phyloP scores from a whole-genome alignment of 2,888 invertebrate species.

The Ashinkailepas kermadecensis region DNA sequence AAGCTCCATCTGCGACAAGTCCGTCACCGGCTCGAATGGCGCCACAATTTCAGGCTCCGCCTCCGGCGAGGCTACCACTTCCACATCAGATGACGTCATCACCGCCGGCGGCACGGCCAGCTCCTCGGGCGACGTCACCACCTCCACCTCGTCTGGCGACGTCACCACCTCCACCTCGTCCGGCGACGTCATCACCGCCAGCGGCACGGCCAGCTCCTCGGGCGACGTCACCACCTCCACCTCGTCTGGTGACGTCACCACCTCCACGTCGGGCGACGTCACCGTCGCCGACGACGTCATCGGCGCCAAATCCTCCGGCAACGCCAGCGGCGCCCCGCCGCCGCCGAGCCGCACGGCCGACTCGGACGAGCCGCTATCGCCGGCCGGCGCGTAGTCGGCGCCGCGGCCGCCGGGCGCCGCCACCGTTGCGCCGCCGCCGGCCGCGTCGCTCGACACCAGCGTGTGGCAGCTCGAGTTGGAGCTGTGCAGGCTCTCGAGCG shows the following conservation, averaged over 20 bases:
- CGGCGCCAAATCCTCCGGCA: background rate
- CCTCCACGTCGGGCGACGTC: no score
- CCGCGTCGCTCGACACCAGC: background rate
- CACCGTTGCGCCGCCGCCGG: background rate
- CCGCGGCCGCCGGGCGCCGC: background rate
- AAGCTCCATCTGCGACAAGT: no score
- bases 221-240: background rate
- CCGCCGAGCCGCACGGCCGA: background rate
- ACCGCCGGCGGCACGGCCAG: no score
- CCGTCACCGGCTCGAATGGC: no score
- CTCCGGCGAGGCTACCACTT: no score
- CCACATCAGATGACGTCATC: no score
- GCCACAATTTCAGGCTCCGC: no score
- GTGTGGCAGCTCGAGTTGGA: conserved; percentile 21
- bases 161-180: no score
- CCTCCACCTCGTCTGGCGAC: no score
- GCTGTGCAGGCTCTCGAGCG: conserved; percentile 17
- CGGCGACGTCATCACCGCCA: no score
- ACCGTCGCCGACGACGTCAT: background rate
- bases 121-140: no score
- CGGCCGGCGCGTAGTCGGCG: background rate
- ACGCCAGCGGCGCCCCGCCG: background rate
- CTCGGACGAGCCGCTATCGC: background rate
- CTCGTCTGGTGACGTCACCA: no score
- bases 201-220: background rate